These are phyloP conservation scores for Chauna torquata DNA, from an alignment of 2,113 vertebrate species.

Conservation along the genomic window DNA sequence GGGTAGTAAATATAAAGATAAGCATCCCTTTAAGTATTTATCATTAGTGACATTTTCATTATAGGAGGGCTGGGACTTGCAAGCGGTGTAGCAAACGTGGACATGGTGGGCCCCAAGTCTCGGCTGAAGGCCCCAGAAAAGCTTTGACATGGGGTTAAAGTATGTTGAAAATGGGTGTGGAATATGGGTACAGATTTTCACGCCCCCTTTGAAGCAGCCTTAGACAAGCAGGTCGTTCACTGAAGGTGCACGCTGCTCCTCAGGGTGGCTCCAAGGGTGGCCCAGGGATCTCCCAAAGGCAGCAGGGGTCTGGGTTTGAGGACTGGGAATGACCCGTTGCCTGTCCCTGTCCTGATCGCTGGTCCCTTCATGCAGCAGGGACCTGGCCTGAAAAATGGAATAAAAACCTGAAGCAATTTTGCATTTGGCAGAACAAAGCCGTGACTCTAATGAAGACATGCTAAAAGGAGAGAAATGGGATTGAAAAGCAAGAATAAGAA, in stretches of 20 bases:
- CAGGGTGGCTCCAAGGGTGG: not conserved
- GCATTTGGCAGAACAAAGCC: not conserved
- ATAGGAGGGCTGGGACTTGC: not conserved
- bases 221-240: not conserved
- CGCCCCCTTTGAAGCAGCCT: not conserved
- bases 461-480: not conserved
- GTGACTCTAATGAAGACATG: accelerated
- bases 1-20: slow-evolving; percentile 62
- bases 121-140: not conserved
- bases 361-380: accelerated
- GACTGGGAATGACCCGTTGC: not conserved
- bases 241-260: accelerated
- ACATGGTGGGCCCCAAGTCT: accelerated
- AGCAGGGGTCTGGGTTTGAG: not conserved
- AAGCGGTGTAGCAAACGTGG: not conserved
- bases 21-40: slow-evolving; percentile 49
- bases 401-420: not conserved
- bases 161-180: not conserved
- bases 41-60: slow-evolving; percentile 48
- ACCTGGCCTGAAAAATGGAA: not conserved
- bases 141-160: not conserved
- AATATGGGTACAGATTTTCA: not conserved
- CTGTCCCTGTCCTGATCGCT: accelerated
- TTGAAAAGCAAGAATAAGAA: not conserved
- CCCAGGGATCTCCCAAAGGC: accelerated